Base-by-base conservation (phyloP, 2,888 invertebrate genomes). In the Fissipunctia ypsillon region DNA sequence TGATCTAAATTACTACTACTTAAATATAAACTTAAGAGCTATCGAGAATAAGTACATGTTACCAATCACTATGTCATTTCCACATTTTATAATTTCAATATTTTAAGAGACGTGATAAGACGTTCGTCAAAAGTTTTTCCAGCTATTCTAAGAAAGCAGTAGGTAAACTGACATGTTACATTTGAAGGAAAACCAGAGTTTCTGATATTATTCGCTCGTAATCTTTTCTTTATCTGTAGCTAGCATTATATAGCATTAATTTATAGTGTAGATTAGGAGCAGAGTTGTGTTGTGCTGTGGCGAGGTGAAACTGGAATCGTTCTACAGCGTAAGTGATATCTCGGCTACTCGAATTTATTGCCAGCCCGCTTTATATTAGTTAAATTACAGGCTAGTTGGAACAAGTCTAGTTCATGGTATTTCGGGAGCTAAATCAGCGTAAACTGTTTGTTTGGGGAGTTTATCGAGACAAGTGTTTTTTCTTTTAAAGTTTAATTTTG, bases 1-100 rank as follows among this genome's bases (percentile, higher is more conserved):
- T 85, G 81, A 84, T 84, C 72, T 81, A 76, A 81, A 88, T 88
- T 85, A 79, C 70, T 80, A 85, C 81, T 78, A 80, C 77, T 79
- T 83, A 84, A 84, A 85, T 84, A 85, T 57, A 72, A 83, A 84
- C 63, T 65, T 72, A 61, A 78, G 52, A 71, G 70, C 64, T 45
- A 73, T 69, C 35, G 50, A 65, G 16, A 72, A 77, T 63, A 69
- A 65, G 52, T 56, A 35, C 38, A 73, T 69, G 41, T 6, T 12
- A 67, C 25, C 10, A n/a, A 38, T 35, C 31, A 25, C 10, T 25
- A 31, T 60, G 12, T 7, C 12, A 60, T 56, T 22, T 3, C 19
- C 48, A 38, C 16, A 25, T 31, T 63, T 65, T 35, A 48, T 50
- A 2, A 1, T 31, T 52, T n/a, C 28, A 25, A 48, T 38, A 43